A percentile compares a stretch with the other conserved stretches of the same genome.
Conservation (phyloP, 2,888 invertebrate species). For the Bhutanitis thaidina region DNA sequence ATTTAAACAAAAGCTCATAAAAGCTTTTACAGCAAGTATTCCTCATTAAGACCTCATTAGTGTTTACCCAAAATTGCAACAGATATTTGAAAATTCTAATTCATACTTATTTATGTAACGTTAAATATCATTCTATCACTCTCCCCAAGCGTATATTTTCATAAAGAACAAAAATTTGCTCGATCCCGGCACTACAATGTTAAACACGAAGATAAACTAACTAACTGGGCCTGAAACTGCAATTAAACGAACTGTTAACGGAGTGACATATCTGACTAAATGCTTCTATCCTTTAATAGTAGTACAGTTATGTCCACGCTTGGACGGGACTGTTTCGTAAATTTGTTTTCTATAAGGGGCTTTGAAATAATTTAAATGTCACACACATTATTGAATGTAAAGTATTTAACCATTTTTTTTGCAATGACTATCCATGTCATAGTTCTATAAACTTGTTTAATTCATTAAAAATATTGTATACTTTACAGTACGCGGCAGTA, state of each 20-base stretch:
- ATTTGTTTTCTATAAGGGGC: constrained; percentile 53
- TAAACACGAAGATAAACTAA: constrained; percentile 57
- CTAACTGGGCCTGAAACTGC: constrained; percentile 56
- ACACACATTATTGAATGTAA: constrained; percentile 9
- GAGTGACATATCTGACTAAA: constrained; percentile 71
- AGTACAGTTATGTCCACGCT: constrained; percentile 58
- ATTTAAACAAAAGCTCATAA: too few species aligned
- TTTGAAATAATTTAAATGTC: constrained; percentile 52
- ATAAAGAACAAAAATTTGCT: constrained; percentile 57
- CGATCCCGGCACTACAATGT: constrained; percentile 49
- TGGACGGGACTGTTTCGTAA: constrained; percentile 61
- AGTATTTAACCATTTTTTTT: too few species aligned
- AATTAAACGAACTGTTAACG: constrained; percentile 72
- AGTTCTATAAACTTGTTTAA: too few species aligned
- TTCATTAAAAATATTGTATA: too few species aligned
- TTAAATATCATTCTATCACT: background rate
- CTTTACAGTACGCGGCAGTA: too few species aligned
- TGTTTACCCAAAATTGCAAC: too few species aligned
- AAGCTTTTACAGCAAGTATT: too few species aligned
- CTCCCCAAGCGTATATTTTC: constrained; percentile 46
- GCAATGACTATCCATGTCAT: too few species aligned
- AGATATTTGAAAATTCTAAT: too few species aligned
- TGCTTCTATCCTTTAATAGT: constrained; percentile 69
- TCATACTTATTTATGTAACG: too few species aligned
- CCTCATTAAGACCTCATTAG: too few species aligned